Percentiles rank a stretch among this genome's conserved stretches.
phyloP scores from a whole-genome alignment of 1,140 invertebrate species.

The Aphis craccivora region DNA sequence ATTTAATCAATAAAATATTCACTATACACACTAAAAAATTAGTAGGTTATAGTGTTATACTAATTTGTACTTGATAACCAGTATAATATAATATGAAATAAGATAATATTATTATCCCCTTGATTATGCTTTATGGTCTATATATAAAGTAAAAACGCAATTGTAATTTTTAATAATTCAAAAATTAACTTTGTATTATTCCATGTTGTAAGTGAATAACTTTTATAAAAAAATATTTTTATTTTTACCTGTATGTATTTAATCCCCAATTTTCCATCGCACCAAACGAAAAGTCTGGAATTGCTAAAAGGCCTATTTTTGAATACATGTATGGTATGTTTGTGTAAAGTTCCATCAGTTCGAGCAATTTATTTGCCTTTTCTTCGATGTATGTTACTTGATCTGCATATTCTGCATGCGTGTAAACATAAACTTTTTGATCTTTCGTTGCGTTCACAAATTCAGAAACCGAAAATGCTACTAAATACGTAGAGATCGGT shows the following conservation, averaged over 20 bases:
- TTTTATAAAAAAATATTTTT: background rate
- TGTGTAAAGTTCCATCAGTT: slow-evolving; percentile 61
- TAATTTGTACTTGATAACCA: too few relatives aligned
- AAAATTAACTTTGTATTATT: background rate
- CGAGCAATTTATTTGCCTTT: slow-evolving; percentile 63
- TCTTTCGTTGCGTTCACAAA: slow-evolving; percentile 65
- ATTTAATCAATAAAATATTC: too few relatives aligned
- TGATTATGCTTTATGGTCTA: too few relatives aligned
- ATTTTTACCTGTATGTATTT: slow-evolving; percentile 68
- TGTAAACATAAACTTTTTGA: slow-evolving; percentile 73
- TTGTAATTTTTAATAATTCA: background rate
- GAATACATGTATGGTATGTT: slow-evolving; percentile 61
- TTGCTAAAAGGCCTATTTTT: slow-evolving; percentile 72
- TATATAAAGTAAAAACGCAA: background rate
- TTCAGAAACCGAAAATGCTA: slow-evolving; percentile 76
- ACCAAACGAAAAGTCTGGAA: slow-evolving; percentile 80
- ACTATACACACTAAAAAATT: too few relatives aligned
- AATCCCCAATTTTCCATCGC: slow-evolving; percentile 88
- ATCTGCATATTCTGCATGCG: slow-evolving; percentile 72
- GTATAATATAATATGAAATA: too few relatives aligned
- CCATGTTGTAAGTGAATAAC: background rate
- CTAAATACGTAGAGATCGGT: slow-evolving; percentile 80
- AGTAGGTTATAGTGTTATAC: too few relatives aligned
- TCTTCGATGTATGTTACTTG: slow-evolving; percentile 64
- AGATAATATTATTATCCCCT: too few relatives aligned